Evolutionary conservation across 2,113 vertebrate genomes (phyloP).

Genomic region (Neotragus pygmaeus): DNA sequence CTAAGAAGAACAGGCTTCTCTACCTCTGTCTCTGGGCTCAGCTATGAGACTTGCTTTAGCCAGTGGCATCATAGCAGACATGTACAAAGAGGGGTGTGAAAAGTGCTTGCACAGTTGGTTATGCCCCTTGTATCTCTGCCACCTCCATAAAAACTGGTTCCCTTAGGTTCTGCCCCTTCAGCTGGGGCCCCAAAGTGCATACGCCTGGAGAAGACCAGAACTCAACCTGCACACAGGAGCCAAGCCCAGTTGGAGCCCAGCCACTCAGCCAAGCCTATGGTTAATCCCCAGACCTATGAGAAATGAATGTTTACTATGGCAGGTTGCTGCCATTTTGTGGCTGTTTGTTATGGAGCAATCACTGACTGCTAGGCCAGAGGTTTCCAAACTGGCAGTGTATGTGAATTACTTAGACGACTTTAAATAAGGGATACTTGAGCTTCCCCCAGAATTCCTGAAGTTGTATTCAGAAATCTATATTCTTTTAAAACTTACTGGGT

Average conservation of each 20-base stretch:
- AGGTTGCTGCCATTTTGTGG: neutral
- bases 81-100: neutral
- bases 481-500: neutral
- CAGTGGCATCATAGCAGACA: neutral
- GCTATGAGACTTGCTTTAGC: neutral
- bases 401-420: constrained; percentile 13
- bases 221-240: neutral
- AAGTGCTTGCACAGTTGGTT: neutral
- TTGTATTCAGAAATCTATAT: constrained; percentile 1
- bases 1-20: neutral
- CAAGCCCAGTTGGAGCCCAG: neutral
- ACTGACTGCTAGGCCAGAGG: neutral
- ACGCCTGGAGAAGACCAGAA: neutral
- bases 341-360: neutral
- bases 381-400: neutral
- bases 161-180: neutral
- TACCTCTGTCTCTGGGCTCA: neutral
- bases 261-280: neutral
- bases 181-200: neutral
- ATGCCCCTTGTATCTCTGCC: neutral
- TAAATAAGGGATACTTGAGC: neutral
- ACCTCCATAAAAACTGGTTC: neutral
- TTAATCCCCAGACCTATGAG: neutral
- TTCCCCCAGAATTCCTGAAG: neutral
- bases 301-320: neutral